Conservation (phyloP, 2,797 vertebrate genomes). For the Aselliscus stoliczkanus region DNA sequence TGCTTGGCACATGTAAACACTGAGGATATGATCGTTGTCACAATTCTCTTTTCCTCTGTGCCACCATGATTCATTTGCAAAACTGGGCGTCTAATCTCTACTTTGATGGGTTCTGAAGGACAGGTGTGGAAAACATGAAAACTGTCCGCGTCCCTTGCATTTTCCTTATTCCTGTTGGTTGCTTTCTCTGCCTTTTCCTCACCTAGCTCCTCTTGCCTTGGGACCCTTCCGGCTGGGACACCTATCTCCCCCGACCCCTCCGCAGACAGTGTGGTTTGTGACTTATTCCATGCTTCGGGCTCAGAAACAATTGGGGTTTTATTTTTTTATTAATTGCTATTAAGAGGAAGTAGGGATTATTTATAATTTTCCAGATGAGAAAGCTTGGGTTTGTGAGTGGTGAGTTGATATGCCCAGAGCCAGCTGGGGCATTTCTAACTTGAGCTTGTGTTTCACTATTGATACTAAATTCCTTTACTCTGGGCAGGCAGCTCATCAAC, state of each 20-base stretch:
- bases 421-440: neutral
- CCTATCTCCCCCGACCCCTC: neutral
- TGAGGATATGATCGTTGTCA: too few relatives aligned
- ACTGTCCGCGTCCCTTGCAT: too few relatives aligned
- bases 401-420: neutral
- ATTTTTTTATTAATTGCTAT: neutral
- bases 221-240: neutral
- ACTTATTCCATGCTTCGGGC: neutral
- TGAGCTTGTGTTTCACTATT: neutral
- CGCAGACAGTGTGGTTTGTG: neutral
- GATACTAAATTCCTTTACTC: neutral
- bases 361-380: neutral
- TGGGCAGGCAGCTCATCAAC: neutral
- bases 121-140: neutral
- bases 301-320: neutral
- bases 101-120: neutral
- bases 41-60: accelerated
- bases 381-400: neutral
- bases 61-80: neutral
- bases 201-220: accelerated
- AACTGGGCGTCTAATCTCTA: accelerated
- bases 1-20: neutral
- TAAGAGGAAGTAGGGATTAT: neutral
- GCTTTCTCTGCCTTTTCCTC: neutral
- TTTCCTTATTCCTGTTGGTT: neutral